These are phyloP conservation scores for Pimephales promelas DNA, from an alignment of 2,113 vertebrate genomes.

Conservation along the genomic window DNA sequence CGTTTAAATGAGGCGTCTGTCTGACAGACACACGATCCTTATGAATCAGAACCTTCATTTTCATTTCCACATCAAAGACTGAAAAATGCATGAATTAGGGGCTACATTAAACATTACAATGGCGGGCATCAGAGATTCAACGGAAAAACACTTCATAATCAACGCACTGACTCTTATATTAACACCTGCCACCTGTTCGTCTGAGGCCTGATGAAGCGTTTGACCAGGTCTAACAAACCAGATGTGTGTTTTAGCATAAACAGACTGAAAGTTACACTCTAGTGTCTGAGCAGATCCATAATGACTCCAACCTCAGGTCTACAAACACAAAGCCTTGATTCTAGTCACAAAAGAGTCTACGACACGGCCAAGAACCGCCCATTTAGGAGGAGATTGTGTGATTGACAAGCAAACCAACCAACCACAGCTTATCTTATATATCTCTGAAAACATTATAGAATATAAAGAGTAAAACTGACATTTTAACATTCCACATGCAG, in stretches of 20 bases:
- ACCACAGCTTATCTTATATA: no score
- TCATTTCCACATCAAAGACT: neutral
- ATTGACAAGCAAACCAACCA: no score
- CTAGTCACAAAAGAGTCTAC: neutral
- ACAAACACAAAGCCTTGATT: neutral
- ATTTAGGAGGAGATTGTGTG: no score
- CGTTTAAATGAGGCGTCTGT: neutral
- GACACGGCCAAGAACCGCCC: neutral
- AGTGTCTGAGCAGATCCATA: no score
- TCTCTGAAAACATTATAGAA: neutral
- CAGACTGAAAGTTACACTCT: neutral
- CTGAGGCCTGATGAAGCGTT: neutral
- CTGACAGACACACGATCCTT: neutral
- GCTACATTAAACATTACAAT: conserved; percentile 5
- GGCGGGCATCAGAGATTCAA: neutral
- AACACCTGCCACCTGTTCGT: neutral
- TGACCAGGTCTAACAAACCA: conserved; percentile 3
- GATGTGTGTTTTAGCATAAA: neutral
- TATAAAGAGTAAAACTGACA: neutral
- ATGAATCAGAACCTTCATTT: neutral
- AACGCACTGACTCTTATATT: neutral
- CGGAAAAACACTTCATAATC: neutral
- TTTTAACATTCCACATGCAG: neutral
- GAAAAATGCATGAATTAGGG: neutral
- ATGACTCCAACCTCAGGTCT: neutral